Evolutionary conservation across 2,888 invertebrate species (phyloP), one percentile per base, ranked within the genome.

Genomic region (Bimastos eiseni): DNA sequence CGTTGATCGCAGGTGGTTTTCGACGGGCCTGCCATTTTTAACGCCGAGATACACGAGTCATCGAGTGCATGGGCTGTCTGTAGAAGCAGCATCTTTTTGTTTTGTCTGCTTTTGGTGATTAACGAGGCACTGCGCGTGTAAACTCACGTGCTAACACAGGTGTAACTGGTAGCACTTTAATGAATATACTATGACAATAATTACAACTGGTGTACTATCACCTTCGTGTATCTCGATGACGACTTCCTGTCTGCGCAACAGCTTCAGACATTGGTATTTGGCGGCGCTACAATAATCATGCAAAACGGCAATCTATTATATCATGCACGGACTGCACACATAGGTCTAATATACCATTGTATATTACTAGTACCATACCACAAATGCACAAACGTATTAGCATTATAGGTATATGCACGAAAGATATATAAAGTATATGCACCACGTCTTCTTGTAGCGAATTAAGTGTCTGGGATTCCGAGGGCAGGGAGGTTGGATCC

Each of bases 191-290:
- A 55, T 30, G 19, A 44, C 24, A 55, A 30, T 55, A 55, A 55
- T 55, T 30, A 55, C 24, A 55, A 30, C 55, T 55, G 55, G 55
- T 55, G 41, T 15, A 84, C 34, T 21, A 33, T 36, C 36, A 90
- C 91, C 91, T 90, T 90, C 90, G 36, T 90, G 86, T 19, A 91
- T 30, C 90, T 91, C 86, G 36, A 91, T 88, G 36, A 91, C 89
- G 55, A 70, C 89, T 21, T 91, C 90, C 34, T 90, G 90, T 49
- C 89, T 70, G 30, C 83, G 38, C 13, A 70, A 36, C 90, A 91
- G 90, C 84, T 90, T 90, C 41, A 91, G 24, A 84, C 91, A 91
- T 89, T 91, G 91, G 86, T 89, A 91, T 49, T 86, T 89, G 33
- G 90, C 38, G 17, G 90, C 33, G 37, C 91, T 90, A 34, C 38